Evolutionary conservation across 2,888 invertebrate species (phyloP).

Genomic region (Pristionchus fissidentatus): DNA sequence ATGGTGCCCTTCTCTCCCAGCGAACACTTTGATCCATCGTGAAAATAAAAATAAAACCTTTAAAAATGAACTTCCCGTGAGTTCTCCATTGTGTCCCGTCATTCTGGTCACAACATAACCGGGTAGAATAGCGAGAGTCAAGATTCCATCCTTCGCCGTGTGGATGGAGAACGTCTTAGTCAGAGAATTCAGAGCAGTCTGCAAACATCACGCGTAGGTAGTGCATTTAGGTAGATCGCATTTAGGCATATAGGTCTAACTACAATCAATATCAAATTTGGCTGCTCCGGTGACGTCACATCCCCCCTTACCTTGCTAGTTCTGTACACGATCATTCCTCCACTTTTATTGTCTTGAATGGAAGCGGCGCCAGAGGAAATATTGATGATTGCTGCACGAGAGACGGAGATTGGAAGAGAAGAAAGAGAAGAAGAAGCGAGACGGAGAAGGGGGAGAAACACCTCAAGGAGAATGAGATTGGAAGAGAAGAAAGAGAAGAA

Average conservation of each 20-base stretch:
- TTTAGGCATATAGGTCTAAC: no score
- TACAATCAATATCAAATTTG: background rate
- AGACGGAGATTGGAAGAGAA: constrained; percentile 51
- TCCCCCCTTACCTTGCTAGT: constrained; percentile 36
- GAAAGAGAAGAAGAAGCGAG: background rate
- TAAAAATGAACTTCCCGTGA: constrained; percentile 37
- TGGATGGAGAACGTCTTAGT: constrained; percentile 26
- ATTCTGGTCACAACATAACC: constrained; percentile 40
- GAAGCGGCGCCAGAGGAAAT: constrained; percentile 61
- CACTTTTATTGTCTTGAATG: constrained; percentile 48
- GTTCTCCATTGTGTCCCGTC: constrained; percentile 27
- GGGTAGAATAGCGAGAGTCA: constrained; percentile 33
- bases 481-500: background rate
- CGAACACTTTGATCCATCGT: no score
- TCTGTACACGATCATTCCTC: constrained; percentile 37
- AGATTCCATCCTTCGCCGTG: constrained; percentile 5
- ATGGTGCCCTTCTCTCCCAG: background rate
- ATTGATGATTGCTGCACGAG: constrained; percentile 61
- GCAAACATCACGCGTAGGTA: no score
- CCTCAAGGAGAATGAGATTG: background rate
- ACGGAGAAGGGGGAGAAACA: constrained; percentile 44
- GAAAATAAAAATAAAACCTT: no score
- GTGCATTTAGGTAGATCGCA: no score
- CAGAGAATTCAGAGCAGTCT: constrained; percentile 40
- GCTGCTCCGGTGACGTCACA: background rate